Percentiles rank a stretch among this genome's conserved stretches.
These are phyloP conservation scores for Pangasius macronema DNA, from an alignment of 2,797 vertebrate species.

Conservation along the genomic window DNA sequence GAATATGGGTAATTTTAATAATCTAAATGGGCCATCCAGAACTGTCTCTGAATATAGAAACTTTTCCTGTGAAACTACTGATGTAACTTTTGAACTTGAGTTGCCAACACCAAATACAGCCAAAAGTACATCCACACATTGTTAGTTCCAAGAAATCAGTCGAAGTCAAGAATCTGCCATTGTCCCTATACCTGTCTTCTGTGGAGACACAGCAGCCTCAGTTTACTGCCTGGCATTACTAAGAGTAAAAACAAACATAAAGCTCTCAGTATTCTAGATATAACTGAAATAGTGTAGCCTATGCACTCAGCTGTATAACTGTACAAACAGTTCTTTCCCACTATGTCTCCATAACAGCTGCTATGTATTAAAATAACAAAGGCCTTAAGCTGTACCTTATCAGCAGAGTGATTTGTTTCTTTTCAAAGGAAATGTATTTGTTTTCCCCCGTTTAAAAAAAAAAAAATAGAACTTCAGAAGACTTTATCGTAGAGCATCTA, in stretches of 20 bases:
- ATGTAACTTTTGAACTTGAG: not conserved
- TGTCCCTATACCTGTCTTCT: not conserved
- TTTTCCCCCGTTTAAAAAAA: no score
- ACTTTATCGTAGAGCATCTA: constrained; percentile 35
- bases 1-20: not conserved
- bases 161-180: not conserved
- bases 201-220: not conserved
- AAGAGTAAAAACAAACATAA: constrained; percentile 25
- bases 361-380: constrained; percentile 24
- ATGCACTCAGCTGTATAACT: not conserved
- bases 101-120: not conserved
- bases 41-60: no score
- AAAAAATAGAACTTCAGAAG: constrained; percentile 24
- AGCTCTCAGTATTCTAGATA: not conserved
- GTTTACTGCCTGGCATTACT: not conserved
- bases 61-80: not conserved
- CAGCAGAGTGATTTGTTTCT: constrained; percentile 9
- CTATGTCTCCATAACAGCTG: not conserved
- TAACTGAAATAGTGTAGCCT: not conserved
- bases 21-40: no score
- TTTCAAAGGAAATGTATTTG: no score
- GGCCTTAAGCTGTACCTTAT: constrained; percentile 19
- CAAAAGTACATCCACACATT: not conserved
- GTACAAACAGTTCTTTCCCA: constrained; percentile 6
- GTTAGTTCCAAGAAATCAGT: not conserved